These are phyloP conservation scores for Upupa epops DNA, from an alignment of 2,113 vertebrate species.

Conservation along the genomic window DNA sequence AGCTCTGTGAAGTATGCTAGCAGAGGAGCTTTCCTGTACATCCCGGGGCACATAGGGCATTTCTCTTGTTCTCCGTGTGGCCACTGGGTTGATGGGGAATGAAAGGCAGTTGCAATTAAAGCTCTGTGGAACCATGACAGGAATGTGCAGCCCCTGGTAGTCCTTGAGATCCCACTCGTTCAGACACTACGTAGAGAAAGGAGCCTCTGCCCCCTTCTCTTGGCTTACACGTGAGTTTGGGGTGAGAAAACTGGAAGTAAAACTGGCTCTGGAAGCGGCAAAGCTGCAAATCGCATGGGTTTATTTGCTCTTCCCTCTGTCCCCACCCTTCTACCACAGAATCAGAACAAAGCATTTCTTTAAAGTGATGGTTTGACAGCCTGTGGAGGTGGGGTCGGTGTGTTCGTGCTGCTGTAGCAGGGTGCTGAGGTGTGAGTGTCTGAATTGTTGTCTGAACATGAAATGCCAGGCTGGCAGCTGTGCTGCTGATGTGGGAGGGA, in stretches of 20 bases:
- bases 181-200: neutral
- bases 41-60: neutral
- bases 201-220: neutral
- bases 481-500: neutral
- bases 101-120: neutral
- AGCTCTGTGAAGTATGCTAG: neutral
- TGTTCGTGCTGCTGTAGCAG: rapidly evolving
- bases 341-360: neutral
- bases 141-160: neutral
- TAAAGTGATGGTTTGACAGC: neutral
- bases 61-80: neutral
- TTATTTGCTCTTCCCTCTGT: rapidly evolving
- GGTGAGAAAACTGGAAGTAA: slow-evolving; percentile 7
- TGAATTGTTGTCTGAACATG: neutral
- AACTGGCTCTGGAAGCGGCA: neutral
- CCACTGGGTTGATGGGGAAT: neutral
- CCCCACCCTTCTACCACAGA: neutral
- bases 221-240: rapidly evolving
- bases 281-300: neutral
- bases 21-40: neutral
- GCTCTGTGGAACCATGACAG: neutral
- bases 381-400: neutral
- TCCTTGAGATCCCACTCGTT: neutral
- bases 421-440: neutral
- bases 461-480: neutral